Evolutionary conservation across 2,888 invertebrate genomes (phyloP).

Genomic region (Trissoscelio sp.): DNA sequence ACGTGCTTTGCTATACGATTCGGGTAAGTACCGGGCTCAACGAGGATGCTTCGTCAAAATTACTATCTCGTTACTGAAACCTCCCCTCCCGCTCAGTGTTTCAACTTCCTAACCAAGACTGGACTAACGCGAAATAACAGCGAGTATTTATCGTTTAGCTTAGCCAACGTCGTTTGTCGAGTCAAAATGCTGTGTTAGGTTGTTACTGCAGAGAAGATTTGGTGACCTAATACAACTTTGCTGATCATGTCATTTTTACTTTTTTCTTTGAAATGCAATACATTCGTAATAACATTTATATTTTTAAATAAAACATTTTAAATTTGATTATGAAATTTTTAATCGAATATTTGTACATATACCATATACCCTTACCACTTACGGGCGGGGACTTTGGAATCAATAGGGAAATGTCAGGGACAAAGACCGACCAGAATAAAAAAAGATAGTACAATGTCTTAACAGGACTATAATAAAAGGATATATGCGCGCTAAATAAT

Average conservation of each 20-base stretch:
- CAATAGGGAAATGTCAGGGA: too few species aligned
- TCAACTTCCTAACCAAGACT: constrained; percentile 48
- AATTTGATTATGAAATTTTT: too few species aligned
- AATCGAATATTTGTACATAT: too few species aligned
- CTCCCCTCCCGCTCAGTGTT: background rate
- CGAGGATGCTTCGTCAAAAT: constrained; percentile 66
- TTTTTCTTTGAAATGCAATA: too few species aligned
- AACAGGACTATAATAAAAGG: too few species aligned
- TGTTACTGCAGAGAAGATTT: background rate
- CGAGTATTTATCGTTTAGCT: constrained; percentile 62
- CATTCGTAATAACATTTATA: too few species aligned
- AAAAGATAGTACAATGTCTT: too few species aligned
- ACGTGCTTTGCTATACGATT: constrained; percentile 59
- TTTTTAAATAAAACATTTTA: too few species aligned
- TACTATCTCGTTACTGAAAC: constrained; percentile 65
- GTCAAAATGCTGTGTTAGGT: constrained; percentile 14
- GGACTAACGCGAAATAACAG: constrained; percentile 54
- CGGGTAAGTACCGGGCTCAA: constrained; percentile 56
- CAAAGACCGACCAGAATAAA: too few species aligned
- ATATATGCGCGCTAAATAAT: too few species aligned
- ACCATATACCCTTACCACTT: too few species aligned
- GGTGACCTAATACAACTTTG: constrained; percentile 6
- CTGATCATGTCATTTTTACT: constrained; percentile 11
- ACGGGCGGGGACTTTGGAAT: too few species aligned
- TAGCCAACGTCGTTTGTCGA: constrained; percentile 42